These are phyloP conservation scores for Peromyscus maniculatus DNA, from an alignment of 2,113 vertebrate genomes.

Conservation along the genomic window DNA sequence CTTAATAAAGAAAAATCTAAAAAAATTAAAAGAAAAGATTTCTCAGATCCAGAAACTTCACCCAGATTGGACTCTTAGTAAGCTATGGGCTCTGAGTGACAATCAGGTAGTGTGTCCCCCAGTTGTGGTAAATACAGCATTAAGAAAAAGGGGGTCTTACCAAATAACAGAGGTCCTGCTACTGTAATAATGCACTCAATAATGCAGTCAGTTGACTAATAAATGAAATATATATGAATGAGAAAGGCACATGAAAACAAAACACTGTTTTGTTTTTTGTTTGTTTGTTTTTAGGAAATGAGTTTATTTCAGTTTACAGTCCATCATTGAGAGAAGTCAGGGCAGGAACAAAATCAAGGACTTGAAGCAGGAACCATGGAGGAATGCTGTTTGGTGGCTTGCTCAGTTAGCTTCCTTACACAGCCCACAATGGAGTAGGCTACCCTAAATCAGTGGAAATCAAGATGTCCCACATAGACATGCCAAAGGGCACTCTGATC, in stretches of 20 bases:
- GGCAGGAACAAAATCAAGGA: not conserved
- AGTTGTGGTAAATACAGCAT: not conserved
- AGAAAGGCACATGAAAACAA: constrained; percentile 13
- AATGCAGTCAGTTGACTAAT: not conserved
- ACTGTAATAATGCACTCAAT: not conserved
- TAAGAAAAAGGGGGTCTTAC: not conserved
- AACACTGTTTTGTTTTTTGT: not conserved
- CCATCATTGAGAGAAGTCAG: not conserved
- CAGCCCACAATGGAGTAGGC: no score
- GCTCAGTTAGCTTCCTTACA: no score
- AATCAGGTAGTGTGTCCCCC: no score
- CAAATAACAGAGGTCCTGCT: not conserved
- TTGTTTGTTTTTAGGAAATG: not conserved
- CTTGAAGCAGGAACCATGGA: not conserved
- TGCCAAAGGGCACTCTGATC: no score
- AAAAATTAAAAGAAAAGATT: no score
- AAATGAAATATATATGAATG: not conserved
- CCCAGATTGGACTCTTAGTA: not conserved
- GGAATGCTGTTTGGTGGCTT: not conserved
- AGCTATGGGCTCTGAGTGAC: not conserved
- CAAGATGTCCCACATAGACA: no score
- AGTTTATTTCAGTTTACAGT: not conserved
- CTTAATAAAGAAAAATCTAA: no score
- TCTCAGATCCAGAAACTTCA: not conserved
- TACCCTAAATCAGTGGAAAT: no score